phyloP scores from a whole-genome alignment of 2,113 vertebrate species.

The Corythoichthys intestinalis region DNA sequence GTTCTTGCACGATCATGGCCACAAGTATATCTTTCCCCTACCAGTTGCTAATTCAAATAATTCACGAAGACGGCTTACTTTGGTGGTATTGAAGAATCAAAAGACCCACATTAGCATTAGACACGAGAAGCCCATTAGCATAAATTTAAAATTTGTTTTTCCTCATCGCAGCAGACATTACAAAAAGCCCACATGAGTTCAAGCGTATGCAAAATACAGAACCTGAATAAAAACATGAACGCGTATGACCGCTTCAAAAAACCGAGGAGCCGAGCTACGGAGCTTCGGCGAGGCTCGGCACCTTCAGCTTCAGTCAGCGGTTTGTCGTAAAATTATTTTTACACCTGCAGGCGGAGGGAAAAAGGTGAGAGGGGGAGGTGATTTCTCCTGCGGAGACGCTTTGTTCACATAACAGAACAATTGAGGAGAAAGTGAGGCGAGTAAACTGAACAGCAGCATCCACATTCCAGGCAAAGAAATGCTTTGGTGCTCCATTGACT shows the following conservation, averaged over 20 bases:
- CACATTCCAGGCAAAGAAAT: conserved; percentile 12
- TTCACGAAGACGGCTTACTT: not conserved
- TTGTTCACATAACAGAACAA: conserved; percentile 24
- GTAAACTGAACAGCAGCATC: conserved; percentile 28
- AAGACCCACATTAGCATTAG: conserved; percentile 2
- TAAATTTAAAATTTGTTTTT: conserved; percentile 3
- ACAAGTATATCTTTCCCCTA: not conserved
- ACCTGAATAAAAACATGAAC: not conserved
- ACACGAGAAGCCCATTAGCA: not conserved
- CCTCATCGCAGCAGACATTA: not conserved
- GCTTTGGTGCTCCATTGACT: conserved; percentile 25
- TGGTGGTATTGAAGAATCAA: not conserved
- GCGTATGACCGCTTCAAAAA: conserved; percentile 1
- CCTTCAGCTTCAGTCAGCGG: not conserved
- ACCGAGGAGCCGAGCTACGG: not conserved
- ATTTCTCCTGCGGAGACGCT: conserved; percentile 19
- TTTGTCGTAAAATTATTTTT: conserved; percentile 18
- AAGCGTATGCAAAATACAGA: conserved; percentile 2
- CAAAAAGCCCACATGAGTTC: conserved; percentile 1
- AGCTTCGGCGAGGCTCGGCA: conserved; percentile 11
- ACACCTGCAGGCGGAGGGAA: conserved; percentile 1
- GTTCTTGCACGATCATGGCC: not conserved
- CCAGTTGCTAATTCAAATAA: not conserved
- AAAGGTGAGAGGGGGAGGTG: not conserved
- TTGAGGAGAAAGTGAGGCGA: conserved; percentile 12